phyloP scores from a whole-genome alignment of 2,797 vertebrate genomes.

The Thamnophis elegans region DNA sequence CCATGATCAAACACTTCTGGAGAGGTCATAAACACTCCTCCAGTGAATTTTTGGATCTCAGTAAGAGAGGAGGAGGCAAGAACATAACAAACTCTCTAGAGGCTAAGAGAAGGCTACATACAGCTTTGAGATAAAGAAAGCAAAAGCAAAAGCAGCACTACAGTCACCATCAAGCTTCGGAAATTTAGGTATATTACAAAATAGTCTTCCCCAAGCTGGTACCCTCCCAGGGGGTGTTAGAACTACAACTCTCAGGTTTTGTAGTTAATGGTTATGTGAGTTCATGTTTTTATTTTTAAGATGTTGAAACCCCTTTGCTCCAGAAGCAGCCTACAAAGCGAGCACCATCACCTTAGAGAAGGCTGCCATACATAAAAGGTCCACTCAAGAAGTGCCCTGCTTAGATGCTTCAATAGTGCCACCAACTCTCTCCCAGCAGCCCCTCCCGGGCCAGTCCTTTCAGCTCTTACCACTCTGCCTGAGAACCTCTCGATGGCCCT shows the following conservation, averaged over 20 bases:
- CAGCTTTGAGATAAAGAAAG: neutral
- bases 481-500: conserved; percentile 94
- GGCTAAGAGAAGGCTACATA: neutral
- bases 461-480: conserved; percentile 89
- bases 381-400: neutral
- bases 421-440: neutral
- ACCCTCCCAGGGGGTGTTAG: neutral
- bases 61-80: neutral
- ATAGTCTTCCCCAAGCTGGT: neutral
- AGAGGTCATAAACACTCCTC: neutral
- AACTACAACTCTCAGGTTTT: neutral
- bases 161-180: neutral
- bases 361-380: neutral
- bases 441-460: neutral
- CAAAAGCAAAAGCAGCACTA: neutral
- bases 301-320: neutral
- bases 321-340: neutral
- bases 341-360: neutral
- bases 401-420: neutral
- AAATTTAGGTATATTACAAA: neutral
- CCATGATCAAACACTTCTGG: neutral
- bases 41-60: neutral
- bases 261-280: neutral
- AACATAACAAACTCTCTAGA: neutral
- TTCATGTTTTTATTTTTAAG: neutral